phyloP scores from a whole-genome alignment of 2,888 invertebrate genomes.

The Ophion ellenae region DNA sequence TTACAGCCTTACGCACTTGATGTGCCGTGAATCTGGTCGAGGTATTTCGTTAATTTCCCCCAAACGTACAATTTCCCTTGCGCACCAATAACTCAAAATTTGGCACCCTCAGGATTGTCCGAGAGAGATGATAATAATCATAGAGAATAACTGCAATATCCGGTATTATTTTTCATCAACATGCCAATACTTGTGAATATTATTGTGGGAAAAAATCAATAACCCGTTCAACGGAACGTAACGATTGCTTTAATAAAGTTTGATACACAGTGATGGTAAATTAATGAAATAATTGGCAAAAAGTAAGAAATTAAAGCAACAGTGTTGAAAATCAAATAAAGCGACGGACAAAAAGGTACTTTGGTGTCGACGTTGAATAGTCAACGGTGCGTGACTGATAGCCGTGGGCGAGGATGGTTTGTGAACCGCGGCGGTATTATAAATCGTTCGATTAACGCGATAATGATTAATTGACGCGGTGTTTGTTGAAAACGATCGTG shows the following conservation, averaged over 20 bases:
- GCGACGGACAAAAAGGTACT: not conserved
- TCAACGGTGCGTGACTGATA: not conserved
- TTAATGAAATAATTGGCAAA: not conserved
- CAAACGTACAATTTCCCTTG: not conserved
- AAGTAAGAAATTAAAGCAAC: not conserved
- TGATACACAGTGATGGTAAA: not conserved
- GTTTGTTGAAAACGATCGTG: not conserved
- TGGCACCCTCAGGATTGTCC: too few species aligned
- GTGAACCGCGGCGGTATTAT: not conserved
- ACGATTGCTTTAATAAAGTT: not conserved
- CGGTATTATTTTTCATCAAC: not conserved
- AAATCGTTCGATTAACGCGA: slow-evolving; percentile 36
- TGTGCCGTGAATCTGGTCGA: slow-evolving; percentile 41
- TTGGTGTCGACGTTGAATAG: not conserved
- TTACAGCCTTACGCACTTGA: slow-evolving; percentile 30
- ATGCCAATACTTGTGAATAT: not conserved
- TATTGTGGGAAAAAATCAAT: not conserved
- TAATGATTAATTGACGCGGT: slow-evolving; percentile 27
- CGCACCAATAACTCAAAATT: too few species aligned
- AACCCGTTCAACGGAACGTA: too few species aligned
- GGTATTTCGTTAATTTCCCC: not conserved
- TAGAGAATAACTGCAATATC: too few species aligned
- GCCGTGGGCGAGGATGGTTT: slow-evolving; percentile 11
- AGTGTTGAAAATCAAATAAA: too few species aligned
- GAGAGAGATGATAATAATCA: too few species aligned